Percentiles rank a stretch among this genome's conserved stretches.
phyloP scores from a whole-genome alignment of 92 coral and sea anemone species.

The Muricea muricata region DNA sequence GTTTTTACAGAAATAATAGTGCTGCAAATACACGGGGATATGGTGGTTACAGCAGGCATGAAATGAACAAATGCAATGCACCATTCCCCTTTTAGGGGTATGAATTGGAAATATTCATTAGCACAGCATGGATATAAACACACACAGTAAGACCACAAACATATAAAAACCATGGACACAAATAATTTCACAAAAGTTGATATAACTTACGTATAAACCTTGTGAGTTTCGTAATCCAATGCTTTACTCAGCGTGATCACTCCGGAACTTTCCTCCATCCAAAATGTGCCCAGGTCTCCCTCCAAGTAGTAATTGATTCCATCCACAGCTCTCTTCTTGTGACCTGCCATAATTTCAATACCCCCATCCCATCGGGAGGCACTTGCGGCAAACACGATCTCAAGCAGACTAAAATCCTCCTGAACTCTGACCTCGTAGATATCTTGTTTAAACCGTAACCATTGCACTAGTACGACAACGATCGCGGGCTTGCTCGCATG shows the following conservation, averaged over 20 bases:
- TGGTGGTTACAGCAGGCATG: too few relatives aligned
- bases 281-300: neutral
- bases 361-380: conserved; percentile 36
- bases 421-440: conserved; percentile 5
- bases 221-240: conserved; percentile 34
- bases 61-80: too few relatives aligned
- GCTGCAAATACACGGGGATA: too few relatives aligned
- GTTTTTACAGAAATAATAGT: too few relatives aligned
- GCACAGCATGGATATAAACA: too few relatives aligned
- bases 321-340: neutral
- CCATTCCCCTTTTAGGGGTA: too few relatives aligned
- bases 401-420: neutral
- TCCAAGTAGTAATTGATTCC: conserved; percentile 36
- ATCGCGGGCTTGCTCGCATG: conserved; percentile 7
- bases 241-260: neutral
- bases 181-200: too few relatives aligned
- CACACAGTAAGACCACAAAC: too few relatives aligned
- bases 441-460: conserved; percentile 38
- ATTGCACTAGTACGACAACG: conserved; percentile 22
- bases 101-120: too few relatives aligned
- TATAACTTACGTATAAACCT: conserved; percentile 31
- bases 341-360: conserved; percentile 29
- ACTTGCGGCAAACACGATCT: conserved; percentile 9
- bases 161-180: neutral
- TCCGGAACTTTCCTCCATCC: conserved; percentile 30